These are phyloP conservation scores for Nothoprocta pentlandii DNA, from an alignment of 2,113 vertebrate genomes.

Conservation along the genomic window DNA sequence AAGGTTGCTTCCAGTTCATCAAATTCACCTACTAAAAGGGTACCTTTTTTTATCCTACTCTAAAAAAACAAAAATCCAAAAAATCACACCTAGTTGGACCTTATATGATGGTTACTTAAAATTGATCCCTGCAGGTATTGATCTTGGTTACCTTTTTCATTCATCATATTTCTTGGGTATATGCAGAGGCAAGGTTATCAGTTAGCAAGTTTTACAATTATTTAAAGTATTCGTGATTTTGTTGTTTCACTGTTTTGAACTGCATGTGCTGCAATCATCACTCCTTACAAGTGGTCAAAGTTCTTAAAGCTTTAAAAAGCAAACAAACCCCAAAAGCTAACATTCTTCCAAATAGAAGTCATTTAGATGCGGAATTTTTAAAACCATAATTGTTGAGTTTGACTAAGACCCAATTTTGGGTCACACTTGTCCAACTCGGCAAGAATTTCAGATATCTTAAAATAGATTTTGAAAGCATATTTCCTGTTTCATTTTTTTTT, in stretches of 20 bases:
- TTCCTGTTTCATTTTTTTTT: not conserved
- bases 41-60: not conserved
- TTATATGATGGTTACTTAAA: not conserved
- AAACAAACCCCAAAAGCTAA: not conserved
- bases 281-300: not conserved
- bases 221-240: not conserved
- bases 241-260: not conserved
- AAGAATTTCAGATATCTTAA: not conserved
- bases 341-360: not conserved
- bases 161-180: not conserved
- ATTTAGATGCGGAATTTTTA: not conserved
- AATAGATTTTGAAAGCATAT: not conserved
- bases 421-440: not conserved
- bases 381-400: not conserved
- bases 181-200: not conserved
- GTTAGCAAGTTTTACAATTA: not conserved
- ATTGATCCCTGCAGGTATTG: rapidly evolving
- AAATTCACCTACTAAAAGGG: not conserved
- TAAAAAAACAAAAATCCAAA: not conserved
- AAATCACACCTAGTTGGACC: not conserved
- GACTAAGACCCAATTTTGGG: not conserved
- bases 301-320: not conserved
- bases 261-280: not conserved
- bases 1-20: not conserved
- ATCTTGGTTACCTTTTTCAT: not conserved